These are phyloP conservation scores for Heliocidaris erythrogramma DNA, from an alignment of 35 echinoderm and acorn worm genomes.

Conservation along the genomic window DNA sequence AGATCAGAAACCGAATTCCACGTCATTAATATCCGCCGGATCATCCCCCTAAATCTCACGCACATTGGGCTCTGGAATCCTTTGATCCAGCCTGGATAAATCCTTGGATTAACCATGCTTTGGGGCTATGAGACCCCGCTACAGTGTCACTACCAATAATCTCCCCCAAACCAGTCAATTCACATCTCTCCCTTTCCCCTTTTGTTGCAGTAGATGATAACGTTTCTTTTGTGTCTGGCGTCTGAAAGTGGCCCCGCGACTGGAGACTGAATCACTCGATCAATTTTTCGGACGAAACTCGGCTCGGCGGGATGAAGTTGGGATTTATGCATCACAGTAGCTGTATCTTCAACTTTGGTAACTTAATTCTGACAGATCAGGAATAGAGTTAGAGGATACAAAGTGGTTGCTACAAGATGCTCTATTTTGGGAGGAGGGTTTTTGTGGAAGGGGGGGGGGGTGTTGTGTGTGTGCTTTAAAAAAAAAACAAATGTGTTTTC, in stretches of 20 bases:
- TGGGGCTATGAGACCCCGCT: neutral
- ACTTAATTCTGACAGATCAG: neutral
- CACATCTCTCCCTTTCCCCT: neutral
- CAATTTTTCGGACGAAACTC: neutral
- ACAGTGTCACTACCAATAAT: conserved; percentile 11
- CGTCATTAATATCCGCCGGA: neutral
- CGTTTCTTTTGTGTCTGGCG: neutral
- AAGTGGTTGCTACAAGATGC: neutral
- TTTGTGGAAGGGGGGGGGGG: neutral
- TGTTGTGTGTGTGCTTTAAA: neutral
- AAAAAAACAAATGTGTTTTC: neutral
- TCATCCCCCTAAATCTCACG: conserved; percentile 9
- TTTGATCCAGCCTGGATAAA: neutral
- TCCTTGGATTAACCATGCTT: neutral
- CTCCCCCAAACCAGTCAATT: neutral
- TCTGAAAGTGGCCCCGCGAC: neutral
- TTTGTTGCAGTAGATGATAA: neutral
- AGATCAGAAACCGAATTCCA: conserved; percentile 10
- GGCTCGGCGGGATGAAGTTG: neutral
- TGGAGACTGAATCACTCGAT: neutral
- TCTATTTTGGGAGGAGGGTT: neutral
- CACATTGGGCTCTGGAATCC: neutral
- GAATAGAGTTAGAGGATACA: neutral
- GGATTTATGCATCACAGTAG: neutral
- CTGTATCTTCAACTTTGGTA: neutral